Evolutionary conservation across 2,888 invertebrate genomes (phyloP), one percentile per base, ranked within the genome.

Genomic region (Oegoconia quadripuncta): DNA sequence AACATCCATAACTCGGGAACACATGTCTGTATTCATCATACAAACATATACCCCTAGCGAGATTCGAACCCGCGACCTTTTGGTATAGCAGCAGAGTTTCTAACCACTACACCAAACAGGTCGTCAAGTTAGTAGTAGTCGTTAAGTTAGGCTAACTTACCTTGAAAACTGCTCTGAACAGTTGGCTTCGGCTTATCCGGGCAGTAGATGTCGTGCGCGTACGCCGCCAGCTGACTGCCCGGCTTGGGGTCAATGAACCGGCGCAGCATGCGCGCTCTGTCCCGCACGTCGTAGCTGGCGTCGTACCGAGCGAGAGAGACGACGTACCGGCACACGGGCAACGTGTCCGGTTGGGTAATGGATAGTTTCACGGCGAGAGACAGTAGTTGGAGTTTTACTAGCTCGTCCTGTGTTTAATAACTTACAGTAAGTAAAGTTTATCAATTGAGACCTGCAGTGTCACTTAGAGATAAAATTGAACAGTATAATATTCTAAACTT

Each of bases 261-360:
- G 9, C 94, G 91, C 37, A 99, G 88, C 68, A 99, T 93, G 15
- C 99, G 89, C 3, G 97, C 97, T 7, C 98, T 90, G 84, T 99
- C 99, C 15, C 99, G 90, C 37, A 99, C 97, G 82, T 99, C 99
- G 71, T 99, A 99, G 80, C 97, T 97, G 55, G 95, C 94, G 89
- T 99, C 99, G 76, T 99, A 99, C 55, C 97, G 94, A 1, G 99
- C 98, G 60, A 99, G 88, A 52, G 93, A 95, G 64, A 99, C 94
- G 27, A 99, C 94, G 79, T 99, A 99, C 70, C 96, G 96, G 59
- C 96, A 95, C 36, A 99, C 89, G 3, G 96, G 88, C 41, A 92
- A 90, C 0, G 97, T 97, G 80, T 95, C 97, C 42, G 93, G 91
- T 3, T 95, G 93, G 70, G 95, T 96, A 34, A 98, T 89, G 60